Evolutionary conservation across 1,140 invertebrate genomes (phyloP).

Genomic region (honey bee (Apis mellifera)): DNA sequence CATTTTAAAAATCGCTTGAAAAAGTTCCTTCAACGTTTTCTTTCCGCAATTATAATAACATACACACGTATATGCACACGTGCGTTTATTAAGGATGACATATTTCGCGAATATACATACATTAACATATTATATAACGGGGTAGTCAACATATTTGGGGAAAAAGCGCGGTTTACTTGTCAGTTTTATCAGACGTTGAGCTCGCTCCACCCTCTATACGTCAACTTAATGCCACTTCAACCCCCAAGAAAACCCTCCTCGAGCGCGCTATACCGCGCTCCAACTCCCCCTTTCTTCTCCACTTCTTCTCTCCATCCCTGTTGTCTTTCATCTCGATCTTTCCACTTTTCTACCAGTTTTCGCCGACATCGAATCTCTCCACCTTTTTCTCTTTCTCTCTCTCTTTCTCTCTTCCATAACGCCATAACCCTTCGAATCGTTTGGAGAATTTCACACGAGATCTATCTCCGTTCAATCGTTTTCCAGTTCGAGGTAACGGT

Average conservation of each 20-base stretch:
- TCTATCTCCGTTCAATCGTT: background rate
- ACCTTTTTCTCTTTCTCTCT: too few species aligned
- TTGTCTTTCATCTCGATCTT: background rate
- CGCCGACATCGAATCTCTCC: background rate
- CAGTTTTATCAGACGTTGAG: constrained; percentile 75
- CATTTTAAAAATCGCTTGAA: background rate
- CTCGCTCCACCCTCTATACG: constrained; percentile 66
- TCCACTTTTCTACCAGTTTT: constrained; percentile 9
- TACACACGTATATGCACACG: background rate
- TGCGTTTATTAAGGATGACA: constrained; percentile 55
- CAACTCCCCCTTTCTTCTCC: background rate
- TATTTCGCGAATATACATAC: constrained; percentile 64
- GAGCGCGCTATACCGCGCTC: constrained; percentile 35
- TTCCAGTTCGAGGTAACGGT: background rate
- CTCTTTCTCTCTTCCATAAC: background rate
- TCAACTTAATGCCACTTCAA: constrained; percentile 74
- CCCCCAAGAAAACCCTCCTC: constrained; percentile 46
- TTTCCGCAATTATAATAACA: background rate
- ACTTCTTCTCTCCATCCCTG: too few species aligned
- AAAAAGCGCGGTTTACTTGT: constrained; percentile 75
- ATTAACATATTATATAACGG: constrained; percentile 69
- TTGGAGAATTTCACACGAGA: background rate
- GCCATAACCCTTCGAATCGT: background rate
- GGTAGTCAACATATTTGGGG: constrained; percentile 48
- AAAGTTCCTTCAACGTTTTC: background rate